Conservation (phyloP, 2,113 vertebrate genomes). For the Panurus biarmicus region DNA sequence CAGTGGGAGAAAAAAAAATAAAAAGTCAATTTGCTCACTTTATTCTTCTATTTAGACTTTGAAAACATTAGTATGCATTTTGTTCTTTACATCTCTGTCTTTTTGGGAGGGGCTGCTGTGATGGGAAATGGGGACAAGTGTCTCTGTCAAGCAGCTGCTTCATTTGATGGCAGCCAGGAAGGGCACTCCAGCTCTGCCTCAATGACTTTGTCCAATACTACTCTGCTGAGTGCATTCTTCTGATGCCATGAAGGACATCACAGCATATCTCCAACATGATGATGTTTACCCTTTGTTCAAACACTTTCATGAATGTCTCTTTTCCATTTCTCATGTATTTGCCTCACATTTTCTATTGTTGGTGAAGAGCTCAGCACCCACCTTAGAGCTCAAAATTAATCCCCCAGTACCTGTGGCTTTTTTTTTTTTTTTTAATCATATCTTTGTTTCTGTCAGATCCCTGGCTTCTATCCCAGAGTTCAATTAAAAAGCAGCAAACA, state of each 20-base stretch:
- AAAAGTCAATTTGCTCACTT: not conserved
- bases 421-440: not conserved
- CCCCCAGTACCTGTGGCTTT: not conserved
- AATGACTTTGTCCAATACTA: not conserved
- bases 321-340: not conserved
- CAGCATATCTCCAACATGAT: not conserved
- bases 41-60: not conserved
- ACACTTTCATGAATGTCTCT: not conserved
- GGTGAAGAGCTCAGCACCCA: not conserved
- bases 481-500: constrained; percentile 13
- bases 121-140: not conserved
- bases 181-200: not conserved
- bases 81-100: not conserved
- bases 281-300: not conserved
- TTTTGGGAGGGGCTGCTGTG: not conserved
- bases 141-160: not conserved
- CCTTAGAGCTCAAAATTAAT: not conserved
- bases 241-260: not conserved
- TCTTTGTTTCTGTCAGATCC: not conserved
- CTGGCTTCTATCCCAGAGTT: not conserved
- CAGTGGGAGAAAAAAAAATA: not conserved
- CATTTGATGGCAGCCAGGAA: not conserved
- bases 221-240: not conserved
- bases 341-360: not conserved
- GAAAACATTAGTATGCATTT: not conserved